phyloP scores from a whole-genome alignment of 2,113 vertebrate genomes.

The Xerus inauris region DNA sequence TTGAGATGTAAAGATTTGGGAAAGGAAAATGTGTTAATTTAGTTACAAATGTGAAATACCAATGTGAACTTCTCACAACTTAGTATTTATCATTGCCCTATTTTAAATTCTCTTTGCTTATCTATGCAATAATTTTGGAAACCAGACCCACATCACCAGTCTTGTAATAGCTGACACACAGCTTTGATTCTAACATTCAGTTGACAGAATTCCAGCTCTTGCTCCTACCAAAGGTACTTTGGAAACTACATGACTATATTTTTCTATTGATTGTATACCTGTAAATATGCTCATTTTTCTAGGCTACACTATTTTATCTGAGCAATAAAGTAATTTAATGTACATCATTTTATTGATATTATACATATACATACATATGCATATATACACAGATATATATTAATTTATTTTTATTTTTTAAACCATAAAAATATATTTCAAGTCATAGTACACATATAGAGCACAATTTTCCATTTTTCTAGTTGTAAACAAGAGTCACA shows the following conservation, averaged over 20 bases:
- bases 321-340: not conserved
- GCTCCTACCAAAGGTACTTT: not conserved
- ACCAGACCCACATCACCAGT: not conserved
- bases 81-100: not conserved
- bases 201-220: not conserved
- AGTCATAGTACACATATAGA: too few species aligned
- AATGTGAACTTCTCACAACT: not conserved
- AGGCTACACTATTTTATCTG: not conserved
- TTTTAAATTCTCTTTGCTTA: constrained; percentile 41
- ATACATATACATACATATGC: not conserved
- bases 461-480: too few species aligned
- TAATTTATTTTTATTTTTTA: too few species aligned
- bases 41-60: constrained; percentile 10
- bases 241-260: not conserved
- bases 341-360: not conserved
- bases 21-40: constrained; percentile 40
- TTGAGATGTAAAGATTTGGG: not conserved
- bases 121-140: not conserved
- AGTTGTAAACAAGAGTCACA: too few species aligned
- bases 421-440: too few species aligned
- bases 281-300: not conserved
- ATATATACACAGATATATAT: not conserved
- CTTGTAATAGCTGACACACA: not conserved
- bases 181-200: not conserved
- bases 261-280: not conserved